Base-by-base conservation (phyloP, 2,797 vertebrate species). In the Coccyzus lansbergi region DNA sequence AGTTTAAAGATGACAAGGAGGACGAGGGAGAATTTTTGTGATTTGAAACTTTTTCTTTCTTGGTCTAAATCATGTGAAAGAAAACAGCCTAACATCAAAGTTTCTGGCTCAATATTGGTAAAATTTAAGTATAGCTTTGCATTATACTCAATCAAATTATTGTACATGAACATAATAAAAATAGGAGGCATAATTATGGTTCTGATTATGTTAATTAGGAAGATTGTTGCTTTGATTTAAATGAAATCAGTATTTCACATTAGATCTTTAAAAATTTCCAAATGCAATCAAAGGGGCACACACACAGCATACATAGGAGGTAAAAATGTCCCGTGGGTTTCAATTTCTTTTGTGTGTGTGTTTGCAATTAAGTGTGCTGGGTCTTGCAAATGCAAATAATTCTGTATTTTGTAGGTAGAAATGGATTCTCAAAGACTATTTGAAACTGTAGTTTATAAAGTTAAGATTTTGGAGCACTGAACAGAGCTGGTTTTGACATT, bases 251-350 rank as follows among this genome's bases (percentile, higher is more conserved):
- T 8, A 2, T 31, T 83, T 88, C 48, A 44, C 9, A 21, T 29
- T 16, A 65, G 10, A 3, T 83, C 31, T 93, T 78, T 36, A 59
- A 69, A 92, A 56, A 21, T 80, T 77, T 58, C 10, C 18, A 42
- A 52, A 83, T 53, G 18, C 10, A 31, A 6, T 56, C 31, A 77
- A 67, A 12, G 26, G 6, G 8, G 7, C 0, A 0, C 31, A 78
- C 15, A 17, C 4, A 6, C 14, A 71, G 40, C 34, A 85, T 3
- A 36, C 9, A 18, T 1, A 44, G 13, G 34, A 59, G 24, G 16
- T 29, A 53, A 77, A 80, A 88, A 71, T 42, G 21, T 24, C 26
- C 12, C 52, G 3, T 48, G 31, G 16, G 10, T 76, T 56, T 82
- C 24, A 86, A 72, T 67, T 83, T 14, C 28, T 70, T 78, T 40